These are phyloP conservation scores for Micropterix aruncella DNA, from an alignment of 2,888 invertebrate genomes.

Conservation along the genomic window DNA sequence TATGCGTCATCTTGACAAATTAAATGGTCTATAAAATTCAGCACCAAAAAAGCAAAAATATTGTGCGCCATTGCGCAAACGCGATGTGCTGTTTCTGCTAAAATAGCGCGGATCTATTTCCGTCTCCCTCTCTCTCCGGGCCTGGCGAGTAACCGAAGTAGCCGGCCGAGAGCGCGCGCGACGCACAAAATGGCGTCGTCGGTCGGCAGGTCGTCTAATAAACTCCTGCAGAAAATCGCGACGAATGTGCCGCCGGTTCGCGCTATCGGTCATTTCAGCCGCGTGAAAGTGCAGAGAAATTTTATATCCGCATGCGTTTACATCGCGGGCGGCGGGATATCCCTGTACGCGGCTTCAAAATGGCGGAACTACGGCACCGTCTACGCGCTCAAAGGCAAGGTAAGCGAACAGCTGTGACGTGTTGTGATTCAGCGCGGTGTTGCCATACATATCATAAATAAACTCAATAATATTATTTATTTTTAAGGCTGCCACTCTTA, in stretches of 20 bases:
- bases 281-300: slow-evolving; percentile 20
- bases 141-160: no score
- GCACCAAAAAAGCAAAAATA: no score
- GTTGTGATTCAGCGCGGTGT: no score
- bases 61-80: no score
- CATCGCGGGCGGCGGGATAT: slow-evolving; percentile 27
- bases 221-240: slow-evolving; percentile 26
- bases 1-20: no score
- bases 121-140: no score
- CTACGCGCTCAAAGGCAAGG: slow-evolving; percentile 36
- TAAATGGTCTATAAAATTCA: no score
- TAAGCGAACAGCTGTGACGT: slow-evolving; percentile 20
- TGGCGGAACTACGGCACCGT: slow-evolving; percentile 25
- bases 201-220: slow-evolving; percentile 27
- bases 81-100: no score
- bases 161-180: slow-evolving; percentile 10
- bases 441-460: no score
- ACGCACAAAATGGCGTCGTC: slow-evolving; percentile 37
- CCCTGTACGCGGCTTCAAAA: slow-evolving; percentile 26
- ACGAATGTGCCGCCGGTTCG: slow-evolving; percentile 22
- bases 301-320: slow-evolving; percentile 28
- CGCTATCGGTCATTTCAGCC: slow-evolving; percentile 22
- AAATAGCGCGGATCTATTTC: no score
- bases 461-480: no score
- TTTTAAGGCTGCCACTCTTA: no score